Base-by-base conservation (phyloP, 2,113 vertebrate species). In the Hemiprocne comata region DNA sequence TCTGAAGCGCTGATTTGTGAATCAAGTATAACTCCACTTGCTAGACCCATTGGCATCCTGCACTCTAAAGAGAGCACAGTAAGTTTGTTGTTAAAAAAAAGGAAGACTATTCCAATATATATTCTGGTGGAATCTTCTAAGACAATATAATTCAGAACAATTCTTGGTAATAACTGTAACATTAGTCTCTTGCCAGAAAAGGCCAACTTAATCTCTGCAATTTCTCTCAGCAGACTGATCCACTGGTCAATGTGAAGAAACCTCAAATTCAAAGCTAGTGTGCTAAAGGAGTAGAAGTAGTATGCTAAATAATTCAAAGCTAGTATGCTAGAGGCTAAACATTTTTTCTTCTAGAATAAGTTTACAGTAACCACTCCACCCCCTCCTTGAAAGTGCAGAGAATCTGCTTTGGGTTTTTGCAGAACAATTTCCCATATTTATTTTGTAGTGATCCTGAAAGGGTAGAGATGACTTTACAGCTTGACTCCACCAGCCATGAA, bases 31-130 rank as follows among this genome's bases (percentile, higher is more conserved):
- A 98, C 92, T 85, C 98, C 97, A 65, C 97, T 99, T 69, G 87
- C 95, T 17, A 99, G 95, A 74, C 99, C 99, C 98, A 99, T 97
- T 5, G 99, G 98, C 96, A 98, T 98, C 73, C 91, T 97, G 95
- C 99, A 99, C 6, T 97, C 99, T 99, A 70, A 29, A 88, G 90
- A 79, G 64, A 87, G 85, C 13, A 92, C 28, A 89, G 23, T 17
- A 54, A 72, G 17, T 55, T 81, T 62, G 25, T 48, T 62, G 23
- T 78, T 72, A 81, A 65, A 62, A 31, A 72, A 88, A 72, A 75
- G 44, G 7, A 82, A 11, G 12, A 14, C 18, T 75, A 42, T 44
- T 66, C 33, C 38, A 83, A 44, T 31, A 67, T 10, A 42, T 11
- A 51, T 61, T 20, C 31, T 65, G 11, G 7, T 65, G 34, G 66